Percentiles rank a stretch among this genome's conserved stretches.
phyloP scores from a whole-genome alignment of 2,888 invertebrate species.

The Diaperis boleti region DNA sequence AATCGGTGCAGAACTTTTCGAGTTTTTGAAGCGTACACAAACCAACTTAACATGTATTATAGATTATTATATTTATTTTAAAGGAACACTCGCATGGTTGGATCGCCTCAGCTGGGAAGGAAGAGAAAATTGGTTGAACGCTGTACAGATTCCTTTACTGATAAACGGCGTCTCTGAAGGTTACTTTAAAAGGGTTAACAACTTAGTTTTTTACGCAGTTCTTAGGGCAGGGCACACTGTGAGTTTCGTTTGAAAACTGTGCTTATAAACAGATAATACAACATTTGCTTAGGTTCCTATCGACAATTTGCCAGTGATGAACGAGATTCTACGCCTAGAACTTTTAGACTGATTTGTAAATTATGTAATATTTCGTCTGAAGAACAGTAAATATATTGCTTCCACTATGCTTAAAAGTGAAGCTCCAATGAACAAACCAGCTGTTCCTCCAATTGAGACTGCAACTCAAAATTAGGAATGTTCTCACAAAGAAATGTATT shows the following conservation, averaged over 20 bases:
- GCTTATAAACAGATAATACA: too few relatives aligned
- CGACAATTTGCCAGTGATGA: constrained; percentile 51
- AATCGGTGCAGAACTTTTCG: too few relatives aligned
- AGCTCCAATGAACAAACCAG: constrained; percentile 73
- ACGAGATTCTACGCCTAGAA: constrained; percentile 46
- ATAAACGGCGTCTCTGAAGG: constrained; percentile 75
- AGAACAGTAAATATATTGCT: constrained; percentile 69
- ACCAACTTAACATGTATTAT: too few relatives aligned
- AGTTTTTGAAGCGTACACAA: too few relatives aligned
- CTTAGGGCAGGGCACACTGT: constrained; percentile 83
- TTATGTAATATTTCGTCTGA: constrained; percentile 57
- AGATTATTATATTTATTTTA: constrained; percentile 22
- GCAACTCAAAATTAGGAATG: constrained; percentile 35
- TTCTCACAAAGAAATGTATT: neutral
- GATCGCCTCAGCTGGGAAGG: constrained; percentile 76
- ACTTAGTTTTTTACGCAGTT: constrained; percentile 81
- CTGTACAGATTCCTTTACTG: constrained; percentile 70
- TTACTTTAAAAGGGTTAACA: constrained; percentile 75
- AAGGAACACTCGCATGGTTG: constrained; percentile 71
- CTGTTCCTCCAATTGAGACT: constrained; percentile 74
- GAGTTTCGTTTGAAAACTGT: constrained; percentile 5
- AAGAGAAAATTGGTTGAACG: constrained; percentile 68
- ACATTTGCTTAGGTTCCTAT: constrained; percentile 53
- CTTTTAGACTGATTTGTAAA: constrained; percentile 15
- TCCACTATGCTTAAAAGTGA: constrained; percentile 72